Evolutionary conservation across 2,113 vertebrate species (phyloP).

Genomic region (Delphinapterus leucas): DNA sequence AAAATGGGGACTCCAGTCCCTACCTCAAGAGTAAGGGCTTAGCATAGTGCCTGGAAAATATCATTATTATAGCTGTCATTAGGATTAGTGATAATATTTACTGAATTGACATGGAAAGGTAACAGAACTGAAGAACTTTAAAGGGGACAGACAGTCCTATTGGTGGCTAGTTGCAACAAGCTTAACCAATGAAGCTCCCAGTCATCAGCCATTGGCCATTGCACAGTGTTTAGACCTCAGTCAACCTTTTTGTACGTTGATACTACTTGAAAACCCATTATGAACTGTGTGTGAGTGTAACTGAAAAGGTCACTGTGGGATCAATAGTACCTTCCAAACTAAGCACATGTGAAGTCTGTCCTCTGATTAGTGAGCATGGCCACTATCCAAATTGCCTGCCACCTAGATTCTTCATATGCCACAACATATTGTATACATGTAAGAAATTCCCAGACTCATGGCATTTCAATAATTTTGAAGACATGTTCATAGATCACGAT

Average conservation of each 20-base stretch:
- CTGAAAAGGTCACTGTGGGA: constrained; percentile 64
- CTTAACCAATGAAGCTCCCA: neutral
- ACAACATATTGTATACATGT: constrained; percentile 47
- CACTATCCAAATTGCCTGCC: constrained; percentile 59
- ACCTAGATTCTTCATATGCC: constrained; percentile 56
- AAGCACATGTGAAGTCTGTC: constrained; percentile 45
- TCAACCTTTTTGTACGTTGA: constrained; percentile 49
- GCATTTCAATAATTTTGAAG: constrained; percentile 41
- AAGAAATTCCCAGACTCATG: constrained; percentile 40
- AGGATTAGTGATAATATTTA: neutral
- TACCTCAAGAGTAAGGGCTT: neutral
- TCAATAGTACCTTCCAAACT: constrained; percentile 61
- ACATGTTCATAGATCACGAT: constrained; percentile 37
- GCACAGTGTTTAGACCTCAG: constrained; percentile 33
- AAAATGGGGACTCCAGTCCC: neutral
- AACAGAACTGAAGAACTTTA: constrained; percentile 23
- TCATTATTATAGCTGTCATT: neutral
- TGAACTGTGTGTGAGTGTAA: constrained; percentile 46
- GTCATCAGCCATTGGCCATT: neutral
- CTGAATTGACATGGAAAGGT: neutral
- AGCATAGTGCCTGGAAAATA: constrained; percentile 30
- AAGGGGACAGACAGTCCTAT: neutral
- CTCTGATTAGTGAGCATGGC: constrained; percentile 57
- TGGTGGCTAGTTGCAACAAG: neutral
- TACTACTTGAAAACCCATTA: constrained; percentile 55